Percentiles rank a stretch among this genome's conserved stretches.
phyloP scores from a whole-genome alignment of 2,113 vertebrate species.

The Suncus etruscus region DNA sequence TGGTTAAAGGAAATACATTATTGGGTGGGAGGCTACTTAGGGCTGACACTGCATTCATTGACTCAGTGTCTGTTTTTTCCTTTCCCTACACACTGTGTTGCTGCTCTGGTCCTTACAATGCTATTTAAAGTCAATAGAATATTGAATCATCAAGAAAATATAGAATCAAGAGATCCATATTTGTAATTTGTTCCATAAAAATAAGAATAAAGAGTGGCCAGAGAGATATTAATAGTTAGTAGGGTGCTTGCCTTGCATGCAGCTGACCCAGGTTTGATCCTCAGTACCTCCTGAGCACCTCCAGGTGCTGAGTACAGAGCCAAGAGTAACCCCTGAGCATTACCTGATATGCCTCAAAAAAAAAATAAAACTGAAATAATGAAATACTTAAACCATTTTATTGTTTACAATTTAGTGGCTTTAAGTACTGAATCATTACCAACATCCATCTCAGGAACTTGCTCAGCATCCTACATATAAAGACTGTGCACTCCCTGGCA shows the following conservation, averaged over 20 bases:
- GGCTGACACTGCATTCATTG: neutral
- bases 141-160: conserved; percentile 32
- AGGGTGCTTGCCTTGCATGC: too few species aligned
- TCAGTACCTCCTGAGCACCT: too few species aligned
- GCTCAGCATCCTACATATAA: neutral
- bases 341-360: too few species aligned
- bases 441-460: neutral
- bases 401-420: neutral
- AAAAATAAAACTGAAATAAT: neutral
- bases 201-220: neutral
- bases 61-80: neutral
- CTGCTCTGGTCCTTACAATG: neutral
- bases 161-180: neutral
- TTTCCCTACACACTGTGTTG: too few species aligned
- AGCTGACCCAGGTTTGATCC: too few species aligned
- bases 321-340: too few species aligned
- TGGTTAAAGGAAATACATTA: neutral
- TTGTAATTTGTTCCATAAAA: conserved; percentile 23
- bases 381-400: neutral
- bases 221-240: too few species aligned
- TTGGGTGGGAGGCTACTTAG: neutral
- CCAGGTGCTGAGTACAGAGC: too few species aligned
- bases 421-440: neutral
- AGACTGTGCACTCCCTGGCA: too few species aligned
- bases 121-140: conserved; percentile 6